phyloP scores from a whole-genome alignment of 1,140 invertebrate genomes.

The Brachionus paranguensis region DNA sequence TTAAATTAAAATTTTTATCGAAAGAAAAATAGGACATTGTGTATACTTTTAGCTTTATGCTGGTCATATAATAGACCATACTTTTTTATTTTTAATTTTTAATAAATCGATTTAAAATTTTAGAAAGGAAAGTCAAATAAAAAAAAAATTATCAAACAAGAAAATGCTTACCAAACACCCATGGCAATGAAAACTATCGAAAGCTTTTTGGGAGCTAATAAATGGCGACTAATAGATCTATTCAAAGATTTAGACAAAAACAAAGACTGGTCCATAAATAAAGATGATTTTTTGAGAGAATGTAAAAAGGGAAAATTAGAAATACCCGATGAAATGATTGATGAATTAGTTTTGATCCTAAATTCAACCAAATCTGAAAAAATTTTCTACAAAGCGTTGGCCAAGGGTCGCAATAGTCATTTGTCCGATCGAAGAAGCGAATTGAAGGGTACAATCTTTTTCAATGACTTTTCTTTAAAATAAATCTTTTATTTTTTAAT shows the following conservation, averaged over 20 bases:
- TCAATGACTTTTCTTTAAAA: background rate
- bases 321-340: background rate
- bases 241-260: constrained; percentile 38
- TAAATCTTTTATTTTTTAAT: background rate
- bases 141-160: background rate
- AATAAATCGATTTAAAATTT: background rate
- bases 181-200: constrained; percentile 26
- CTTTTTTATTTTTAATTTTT: no score
- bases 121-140: background rate
- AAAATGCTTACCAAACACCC: background rate
- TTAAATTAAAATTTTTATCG: no score
- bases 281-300: constrained; percentile 27
- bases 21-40: no score
- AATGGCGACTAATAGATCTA: constrained; percentile 30
- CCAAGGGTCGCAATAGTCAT: constrained; percentile 5
- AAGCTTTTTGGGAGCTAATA: background rate
- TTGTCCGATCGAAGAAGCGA: background rate
- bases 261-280: constrained; percentile 30
- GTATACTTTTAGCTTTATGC: no score
- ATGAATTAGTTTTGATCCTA: background rate
- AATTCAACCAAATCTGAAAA: background rate
- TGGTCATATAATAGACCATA: no score
- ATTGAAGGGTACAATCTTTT: background rate
- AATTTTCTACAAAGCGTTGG: constrained; percentile 6
- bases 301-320: constrained; percentile 13